Conservation (phyloP, 2,797 vertebrate species). For the Megaceryle alcyon region DNA sequence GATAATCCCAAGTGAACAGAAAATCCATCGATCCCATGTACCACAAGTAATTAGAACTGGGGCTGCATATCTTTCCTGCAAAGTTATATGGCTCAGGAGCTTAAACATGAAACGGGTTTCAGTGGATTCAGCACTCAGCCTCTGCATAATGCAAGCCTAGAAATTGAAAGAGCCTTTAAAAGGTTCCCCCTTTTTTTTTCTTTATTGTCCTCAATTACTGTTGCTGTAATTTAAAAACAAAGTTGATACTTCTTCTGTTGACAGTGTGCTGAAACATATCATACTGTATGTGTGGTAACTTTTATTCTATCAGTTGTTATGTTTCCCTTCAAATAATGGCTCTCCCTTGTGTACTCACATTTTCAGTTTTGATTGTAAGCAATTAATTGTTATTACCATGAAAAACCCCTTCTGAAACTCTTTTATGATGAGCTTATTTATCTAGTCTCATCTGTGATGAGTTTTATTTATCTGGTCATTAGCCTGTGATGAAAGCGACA, state of each 20-base stretch:
- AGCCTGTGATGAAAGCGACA: slow-evolving; percentile 44
- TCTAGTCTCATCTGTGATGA: neutral
- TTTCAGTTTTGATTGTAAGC: slow-evolving; percentile 54
- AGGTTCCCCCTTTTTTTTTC: neutral
- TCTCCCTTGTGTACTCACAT: slow-evolving; percentile 16
- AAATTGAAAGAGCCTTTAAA: slow-evolving; percentile 25
- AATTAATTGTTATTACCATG: slow-evolving; percentile 65
- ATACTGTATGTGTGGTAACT: neutral
- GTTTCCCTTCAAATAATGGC: slow-evolving; percentile 36
- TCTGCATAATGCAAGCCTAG: slow-evolving; percentile 19
- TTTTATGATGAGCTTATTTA: neutral
- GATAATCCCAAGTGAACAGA: neutral
- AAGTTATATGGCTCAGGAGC: neutral
- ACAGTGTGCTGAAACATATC: neutral
- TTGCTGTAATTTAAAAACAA: slow-evolving; percentile 42
- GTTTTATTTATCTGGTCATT: slow-evolving; percentile 65
- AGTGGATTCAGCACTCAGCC: neutral
- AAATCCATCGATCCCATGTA: neutral
- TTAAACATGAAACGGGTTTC: neutral
- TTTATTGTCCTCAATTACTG: slow-evolving; percentile 26
- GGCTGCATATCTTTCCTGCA: neutral
- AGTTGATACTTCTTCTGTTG: slow-evolving; percentile 16
- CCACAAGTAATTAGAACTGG: neutral
- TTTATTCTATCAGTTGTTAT: slow-evolving; percentile 36
- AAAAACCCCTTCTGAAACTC: slow-evolving; percentile 48